phyloP scores from a whole-genome alignment of 2,113 vertebrate genomes.

The Seriola rivoliana region DNA sequence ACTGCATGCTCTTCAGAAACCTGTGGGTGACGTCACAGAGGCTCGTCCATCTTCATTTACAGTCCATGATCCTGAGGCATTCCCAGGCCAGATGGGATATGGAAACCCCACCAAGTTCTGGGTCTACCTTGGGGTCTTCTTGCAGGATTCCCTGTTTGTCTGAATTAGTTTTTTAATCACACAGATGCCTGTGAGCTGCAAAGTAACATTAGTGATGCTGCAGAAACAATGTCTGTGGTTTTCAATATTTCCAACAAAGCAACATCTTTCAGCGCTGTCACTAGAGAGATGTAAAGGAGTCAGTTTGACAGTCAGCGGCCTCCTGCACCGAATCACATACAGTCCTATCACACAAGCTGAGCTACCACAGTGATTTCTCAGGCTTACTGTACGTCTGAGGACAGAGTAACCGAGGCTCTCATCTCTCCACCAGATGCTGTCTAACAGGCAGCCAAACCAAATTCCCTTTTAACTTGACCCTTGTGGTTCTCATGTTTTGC shows the following conservation, averaged over 20 bases:
- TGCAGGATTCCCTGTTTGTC: too few species aligned
- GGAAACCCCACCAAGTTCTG: too few species aligned
- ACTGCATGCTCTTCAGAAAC: too few species aligned
- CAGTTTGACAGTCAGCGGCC: neutral
- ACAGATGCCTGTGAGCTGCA: too few species aligned
- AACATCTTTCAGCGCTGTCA: neutral
- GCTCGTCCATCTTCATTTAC: too few species aligned
- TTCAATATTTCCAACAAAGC: neutral
- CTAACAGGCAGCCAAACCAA: constrained; percentile 16
- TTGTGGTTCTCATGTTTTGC: constrained; percentile 24
- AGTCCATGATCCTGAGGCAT: too few species aligned
- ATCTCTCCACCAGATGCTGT: constrained; percentile 14
- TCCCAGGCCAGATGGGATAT: too few species aligned
- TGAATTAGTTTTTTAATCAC: too few species aligned
- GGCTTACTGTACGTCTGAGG: neutral
- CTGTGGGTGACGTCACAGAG: too few species aligned
- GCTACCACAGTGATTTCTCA: constrained; percentile 1
- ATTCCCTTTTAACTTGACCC: constrained; percentile 1
- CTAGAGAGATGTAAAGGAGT: neutral
- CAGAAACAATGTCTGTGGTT: neutral
- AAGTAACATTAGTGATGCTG: too few species aligned
- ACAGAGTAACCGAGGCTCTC: neutral
- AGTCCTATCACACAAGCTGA: neutral
- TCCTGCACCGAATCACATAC: neutral
- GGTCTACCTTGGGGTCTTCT: too few species aligned